These are phyloP conservation scores for Caradrina kadenii DNA, from an alignment of 2,888 invertebrate species.

Conservation along the genomic window DNA sequence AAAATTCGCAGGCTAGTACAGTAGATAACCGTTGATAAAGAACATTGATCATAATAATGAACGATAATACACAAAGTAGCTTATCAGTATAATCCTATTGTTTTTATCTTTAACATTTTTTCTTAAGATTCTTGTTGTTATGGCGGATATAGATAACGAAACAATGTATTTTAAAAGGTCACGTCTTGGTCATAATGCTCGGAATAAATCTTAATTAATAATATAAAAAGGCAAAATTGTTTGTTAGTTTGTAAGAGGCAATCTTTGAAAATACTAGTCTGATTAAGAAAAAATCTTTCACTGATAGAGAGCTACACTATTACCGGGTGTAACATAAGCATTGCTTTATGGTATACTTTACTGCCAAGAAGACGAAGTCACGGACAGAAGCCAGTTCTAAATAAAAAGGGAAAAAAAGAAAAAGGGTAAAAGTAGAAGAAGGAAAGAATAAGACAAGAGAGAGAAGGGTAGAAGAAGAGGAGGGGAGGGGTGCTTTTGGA, in stretches of 20 bases:
- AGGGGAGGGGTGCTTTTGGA: too few species aligned
- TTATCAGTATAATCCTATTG: constrained; percentile 48
- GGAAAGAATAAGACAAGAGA: too few species aligned
- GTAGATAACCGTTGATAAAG: constrained; percentile 35
- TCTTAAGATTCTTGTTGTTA: constrained; percentile 47
- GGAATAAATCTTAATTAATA: background rate
- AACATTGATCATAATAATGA: constrained; percentile 31
- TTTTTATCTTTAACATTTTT: constrained; percentile 45
- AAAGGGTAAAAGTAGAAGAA: too few species aligned
- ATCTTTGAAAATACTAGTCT: background rate
- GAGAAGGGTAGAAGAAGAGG: too few species aligned
- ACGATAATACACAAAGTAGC: constrained; percentile 48
- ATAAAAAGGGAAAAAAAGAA: too few species aligned
- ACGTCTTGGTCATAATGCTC: background rate
- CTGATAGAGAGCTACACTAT: too few species aligned
- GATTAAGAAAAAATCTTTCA: background rate
- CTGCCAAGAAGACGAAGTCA: too few species aligned
- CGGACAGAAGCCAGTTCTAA: too few species aligned
- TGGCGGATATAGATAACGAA: constrained; percentile 20
- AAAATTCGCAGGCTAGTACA: too few species aligned
- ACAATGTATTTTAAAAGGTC: background rate
- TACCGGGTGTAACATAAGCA: too few species aligned
- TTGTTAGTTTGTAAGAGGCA: background rate
- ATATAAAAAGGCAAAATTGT: background rate
- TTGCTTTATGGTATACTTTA: too few species aligned